phyloP scores from a whole-genome alignment of 2,113 vertebrate species.

The Peromyscus polionotus region DNA sequence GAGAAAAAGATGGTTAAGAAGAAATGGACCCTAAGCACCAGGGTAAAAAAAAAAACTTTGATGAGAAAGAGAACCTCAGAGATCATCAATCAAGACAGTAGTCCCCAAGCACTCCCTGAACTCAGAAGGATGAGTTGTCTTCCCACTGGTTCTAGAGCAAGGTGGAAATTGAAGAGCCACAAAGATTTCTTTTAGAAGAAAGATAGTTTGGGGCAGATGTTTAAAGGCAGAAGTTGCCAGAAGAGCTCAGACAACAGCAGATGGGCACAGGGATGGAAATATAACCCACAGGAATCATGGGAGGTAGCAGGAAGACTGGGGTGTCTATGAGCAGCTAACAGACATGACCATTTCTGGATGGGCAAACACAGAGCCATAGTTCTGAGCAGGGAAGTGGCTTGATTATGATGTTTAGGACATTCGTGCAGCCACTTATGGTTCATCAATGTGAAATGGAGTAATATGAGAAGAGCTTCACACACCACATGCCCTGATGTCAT shows the following conservation, averaged over 20 bases:
- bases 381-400: neutral
- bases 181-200: neutral
- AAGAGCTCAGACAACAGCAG: neutral
- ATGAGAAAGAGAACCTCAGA: neutral
- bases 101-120: neutral
- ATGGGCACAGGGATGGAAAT: rapidly evolving
- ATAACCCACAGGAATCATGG: neutral
- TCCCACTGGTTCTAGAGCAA: neutral
- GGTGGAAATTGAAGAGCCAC: neutral
- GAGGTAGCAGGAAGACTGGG: neutral
- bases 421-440: no score
- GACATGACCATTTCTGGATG: neutral
- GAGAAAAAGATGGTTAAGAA: neutral
- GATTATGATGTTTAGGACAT: neutral
- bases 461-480: neutral
- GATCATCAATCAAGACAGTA: neutral
- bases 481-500: neutral
- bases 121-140: neutral
- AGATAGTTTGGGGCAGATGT: neutral
- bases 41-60: neutral
- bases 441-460: neutral
- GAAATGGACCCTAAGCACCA: neutral
- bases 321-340: neutral
- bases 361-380: neutral
- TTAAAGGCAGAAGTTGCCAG: neutral